Conservation (phyloP, 1,140 invertebrate species). For the Ridgeia piscesae region DNA sequence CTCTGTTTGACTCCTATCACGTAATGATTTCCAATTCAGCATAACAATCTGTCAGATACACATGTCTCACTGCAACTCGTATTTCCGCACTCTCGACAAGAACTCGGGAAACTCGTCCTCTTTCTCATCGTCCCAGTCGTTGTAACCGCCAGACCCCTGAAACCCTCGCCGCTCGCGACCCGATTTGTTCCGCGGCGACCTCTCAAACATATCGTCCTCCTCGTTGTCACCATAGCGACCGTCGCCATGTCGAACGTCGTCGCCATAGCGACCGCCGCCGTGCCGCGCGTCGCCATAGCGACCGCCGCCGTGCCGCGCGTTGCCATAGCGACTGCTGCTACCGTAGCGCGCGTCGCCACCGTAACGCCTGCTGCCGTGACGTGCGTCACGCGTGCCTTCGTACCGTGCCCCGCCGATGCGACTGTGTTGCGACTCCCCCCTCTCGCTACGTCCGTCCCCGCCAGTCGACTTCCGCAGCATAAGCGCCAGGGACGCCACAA, state of each 20-base stretch:
- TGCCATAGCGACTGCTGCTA: not conserved
- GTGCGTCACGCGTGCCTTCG: not conserved
- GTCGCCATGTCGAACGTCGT: not conserved
- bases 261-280: not conserved
- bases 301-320: not conserved
- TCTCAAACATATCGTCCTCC: not conserved
- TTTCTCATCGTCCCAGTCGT: not conserved
- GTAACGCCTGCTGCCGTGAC: not conserved
- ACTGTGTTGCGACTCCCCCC: not conserved
- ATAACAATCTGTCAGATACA: not conserved
- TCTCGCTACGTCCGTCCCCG: not conserved
- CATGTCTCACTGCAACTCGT: not conserved
- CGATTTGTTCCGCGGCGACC: not conserved
- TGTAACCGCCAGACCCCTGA: not conserved
- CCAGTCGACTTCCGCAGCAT: not conserved
- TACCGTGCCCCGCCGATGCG: not conserved
- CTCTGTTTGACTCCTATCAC: not conserved
- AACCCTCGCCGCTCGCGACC: not conserved
- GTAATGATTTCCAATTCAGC: not conserved
- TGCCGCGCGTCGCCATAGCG: not conserved
- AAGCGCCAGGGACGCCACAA: not conserved
- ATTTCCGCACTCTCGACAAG: not conserved
- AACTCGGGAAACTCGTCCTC: not conserved
- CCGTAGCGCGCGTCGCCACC: not conserved
- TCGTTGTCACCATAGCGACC: not conserved